Evolutionary conservation across 2,888 invertebrate genomes (phyloP), one percentile per base, ranked within the genome.

Genomic region (Pseudococcus viburni): DNA sequence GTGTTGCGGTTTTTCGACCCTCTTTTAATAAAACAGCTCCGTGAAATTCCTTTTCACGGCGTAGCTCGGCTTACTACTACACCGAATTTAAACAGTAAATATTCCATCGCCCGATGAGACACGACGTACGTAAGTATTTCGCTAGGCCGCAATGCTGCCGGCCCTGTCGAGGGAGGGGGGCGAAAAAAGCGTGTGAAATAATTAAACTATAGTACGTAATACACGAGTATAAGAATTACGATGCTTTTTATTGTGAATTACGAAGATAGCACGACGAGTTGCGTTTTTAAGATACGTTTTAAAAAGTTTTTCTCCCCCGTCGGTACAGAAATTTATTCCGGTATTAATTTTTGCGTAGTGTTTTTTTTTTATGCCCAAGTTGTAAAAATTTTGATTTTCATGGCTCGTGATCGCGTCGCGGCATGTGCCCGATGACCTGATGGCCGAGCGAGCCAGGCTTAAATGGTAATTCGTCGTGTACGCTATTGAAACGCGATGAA

Each of bases 1-100:
- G 80, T 83, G 11, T 83, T 83, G 80, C 46, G 80, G 80, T 83
- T 83, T 83, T 83, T 19, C 80, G 80, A 46, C 80, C 80, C 80
- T 83, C 80, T 83, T 83, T 83, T 83, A 83, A 83, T 83, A 83
- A 83, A 83, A 83, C 46, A 46, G 19, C 80, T 73, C 73, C n/a
- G 33, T 19, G 46, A 83, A 83, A 83, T 83, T 83, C 80, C 80
- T 83, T 83, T 46, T 46, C 80, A 17, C 73, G 64, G 64, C 64
- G 64, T 51, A 51, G 22, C 59, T 5, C 9, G 5, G n/a, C 19
- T 59, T 17, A 17, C 51, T 2, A 51, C 48, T 51, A 51, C 48
- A 26, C 12, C 39, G 46, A 83, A 83, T 83, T 83, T 83, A 46
- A 73, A 46, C 80, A 83, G 80, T 83, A 46, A 83, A 83, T 83